Evolutionary conservation across 2,797 vertebrate species (phyloP).

Genomic region (Odontamblyopus rebecca): DNA sequence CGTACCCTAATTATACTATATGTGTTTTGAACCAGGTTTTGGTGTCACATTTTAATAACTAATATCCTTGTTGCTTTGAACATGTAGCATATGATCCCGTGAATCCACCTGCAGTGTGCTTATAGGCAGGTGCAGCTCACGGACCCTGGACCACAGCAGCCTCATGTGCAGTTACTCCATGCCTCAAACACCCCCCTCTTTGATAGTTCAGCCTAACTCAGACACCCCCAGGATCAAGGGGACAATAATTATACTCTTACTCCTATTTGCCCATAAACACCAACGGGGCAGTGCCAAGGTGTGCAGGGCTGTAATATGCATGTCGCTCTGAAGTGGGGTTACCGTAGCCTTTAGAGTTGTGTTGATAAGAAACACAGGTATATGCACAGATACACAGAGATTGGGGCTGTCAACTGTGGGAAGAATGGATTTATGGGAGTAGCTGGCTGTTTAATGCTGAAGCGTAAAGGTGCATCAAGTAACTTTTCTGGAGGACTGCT

Average conservation of each 20-base stretch:
- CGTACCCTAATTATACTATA: no score
- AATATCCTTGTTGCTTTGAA: conserved; percentile 9
- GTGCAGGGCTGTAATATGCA: conserved; percentile 76
- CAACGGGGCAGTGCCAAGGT: conserved; percentile 64
- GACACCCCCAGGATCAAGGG: conserved; percentile 74
- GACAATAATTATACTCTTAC: conserved; percentile 76
- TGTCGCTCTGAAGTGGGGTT: conserved; percentile 79
- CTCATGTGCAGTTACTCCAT: conserved; percentile 60
- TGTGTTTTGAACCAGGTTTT: neutral
- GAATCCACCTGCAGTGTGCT: conserved; percentile 69
- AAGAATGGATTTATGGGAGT: conserved; percentile 71
- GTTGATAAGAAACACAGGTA: conserved; percentile 79
- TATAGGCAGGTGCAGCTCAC: conserved; percentile 66
- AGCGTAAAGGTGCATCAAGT: no score
- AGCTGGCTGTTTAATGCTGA: conserved; percentile 27
- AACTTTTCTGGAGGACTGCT: no score
- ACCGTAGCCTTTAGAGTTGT: conserved; percentile 79
- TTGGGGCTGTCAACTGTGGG: conserved; percentile 51
- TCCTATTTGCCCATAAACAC: conserved; percentile 79
- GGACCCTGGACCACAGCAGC: conserved; percentile 47
- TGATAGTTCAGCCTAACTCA: conserved; percentile 72
- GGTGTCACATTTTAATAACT: neutral
- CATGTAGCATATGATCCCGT: conserved; percentile 24
- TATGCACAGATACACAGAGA: conserved; percentile 31
- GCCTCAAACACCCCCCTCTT: conserved; percentile 71